Evolutionary conservation across 2,113 vertebrate species (phyloP), one percentile per base, ranked within the genome.

Genomic region (Nanorana parkeri): DNA sequence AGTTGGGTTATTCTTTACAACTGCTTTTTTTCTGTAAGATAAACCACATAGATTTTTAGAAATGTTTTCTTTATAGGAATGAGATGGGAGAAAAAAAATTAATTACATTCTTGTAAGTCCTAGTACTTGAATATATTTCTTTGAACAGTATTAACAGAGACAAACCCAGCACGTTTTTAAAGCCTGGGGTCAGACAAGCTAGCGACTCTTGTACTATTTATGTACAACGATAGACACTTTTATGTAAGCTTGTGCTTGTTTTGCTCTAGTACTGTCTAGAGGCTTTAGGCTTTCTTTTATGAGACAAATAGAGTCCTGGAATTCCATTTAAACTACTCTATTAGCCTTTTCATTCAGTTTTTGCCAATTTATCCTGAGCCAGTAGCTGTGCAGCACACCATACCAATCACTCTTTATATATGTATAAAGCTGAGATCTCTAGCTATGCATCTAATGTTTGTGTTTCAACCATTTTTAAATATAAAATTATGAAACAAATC

Each of bases 161-260:
- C 11, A 47, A 10, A 47, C 41, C 8, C 3, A 47, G 8, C 8
- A 47, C 41, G 13, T 47, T 47, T 11, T 13, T 47, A 10, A 15
- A 47, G 67, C 78, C 67, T 51, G 78, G 36, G 36, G 56, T 51
- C 56, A 63, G 29, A 63, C 55, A 28, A 26, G 36, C 19, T 19
- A 51, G 78, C 69, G 41, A 55, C 23, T 61, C 52, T 21, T 72
- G 69, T 71, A 51, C 67, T 63, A 52, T 63, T 63, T 81, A 32
- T 72, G 55, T 24, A 51, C 23, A 26, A 16, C 28, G 19, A 10
- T 64, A 21, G 47, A 56, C 52, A 17, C 16, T n/a, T 26, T 77
- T 17, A 65, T 65, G 61, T 64, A 24, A 64, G 36, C 61, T 19
- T 29, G 23, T 54, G 15, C 63, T 65, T 65, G 63, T 5, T 65